These are phyloP conservation scores for Aspidiotus rigidus DNA, from an alignment of 2,888 invertebrate species.

Conservation along the genomic window DNA sequence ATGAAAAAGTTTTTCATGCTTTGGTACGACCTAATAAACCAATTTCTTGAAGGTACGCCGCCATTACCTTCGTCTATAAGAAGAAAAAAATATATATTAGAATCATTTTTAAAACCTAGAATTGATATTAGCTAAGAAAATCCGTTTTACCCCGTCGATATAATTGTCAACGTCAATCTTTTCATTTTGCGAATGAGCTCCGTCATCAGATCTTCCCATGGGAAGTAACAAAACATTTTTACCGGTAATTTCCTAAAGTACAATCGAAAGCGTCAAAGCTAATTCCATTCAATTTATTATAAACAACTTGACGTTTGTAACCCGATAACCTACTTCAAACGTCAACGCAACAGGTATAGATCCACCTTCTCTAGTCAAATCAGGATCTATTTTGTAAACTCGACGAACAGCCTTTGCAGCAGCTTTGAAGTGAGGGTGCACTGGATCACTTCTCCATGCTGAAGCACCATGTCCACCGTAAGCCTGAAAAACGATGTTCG, in stretches of 20 bases:
- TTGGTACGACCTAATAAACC: conserved; percentile 18
- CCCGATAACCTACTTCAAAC: conserved; percentile 47
- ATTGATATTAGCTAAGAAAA: not conserved
- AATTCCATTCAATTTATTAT: not conserved
- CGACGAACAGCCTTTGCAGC: conserved; percentile 69
- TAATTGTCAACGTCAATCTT: conserved; percentile 88
- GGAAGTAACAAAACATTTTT: conserved; percentile 91
- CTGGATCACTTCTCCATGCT: conserved; percentile 88
- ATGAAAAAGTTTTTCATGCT: not conserved
- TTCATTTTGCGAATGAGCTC: conserved; percentile 98
- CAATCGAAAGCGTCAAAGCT: not conserved
- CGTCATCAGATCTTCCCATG: conserved; percentile 91
- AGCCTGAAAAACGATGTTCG: not conserved
- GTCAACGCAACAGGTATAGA: conserved; percentile 94
- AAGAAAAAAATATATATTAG: conserved; percentile 38
- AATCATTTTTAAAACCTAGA: conserved; percentile 3
- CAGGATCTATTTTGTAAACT: conserved; percentile 84
- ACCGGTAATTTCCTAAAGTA: conserved; percentile 68
- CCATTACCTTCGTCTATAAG: conserved; percentile 81
- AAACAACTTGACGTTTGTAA: not conserved
- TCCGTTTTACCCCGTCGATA: conserved; percentile 77
- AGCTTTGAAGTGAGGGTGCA: conserved; percentile 85
- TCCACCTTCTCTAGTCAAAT: conserved; percentile 93
- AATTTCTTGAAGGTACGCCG: conserved; percentile 74
- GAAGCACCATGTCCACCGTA: conserved; percentile 55